These are phyloP conservation scores for Listrodromus nycthemerus DNA, from an alignment of 2,888 invertebrate species.

Conservation along the genomic window DNA sequence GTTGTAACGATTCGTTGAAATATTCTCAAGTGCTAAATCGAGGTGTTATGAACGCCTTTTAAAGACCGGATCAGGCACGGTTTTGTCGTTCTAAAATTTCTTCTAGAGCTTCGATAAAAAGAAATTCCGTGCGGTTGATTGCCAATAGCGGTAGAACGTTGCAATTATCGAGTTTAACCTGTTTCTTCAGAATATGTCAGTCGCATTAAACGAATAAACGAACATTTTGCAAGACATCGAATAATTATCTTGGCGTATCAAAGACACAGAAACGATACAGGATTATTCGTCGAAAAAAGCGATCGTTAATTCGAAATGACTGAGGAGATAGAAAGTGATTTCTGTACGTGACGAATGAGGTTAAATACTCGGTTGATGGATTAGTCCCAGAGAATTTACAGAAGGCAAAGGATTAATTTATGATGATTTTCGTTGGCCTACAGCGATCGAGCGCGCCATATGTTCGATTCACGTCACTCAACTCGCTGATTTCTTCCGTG, in stretches of 20 bases:
- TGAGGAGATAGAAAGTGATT: constrained; percentile 25
- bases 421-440: constrained; percentile 14
- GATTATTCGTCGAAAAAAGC: neutral
- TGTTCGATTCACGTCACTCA: constrained; percentile 19
- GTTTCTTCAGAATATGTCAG: neutral
- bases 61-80: neutral
- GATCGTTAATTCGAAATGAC: neutral
- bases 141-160: neutral
- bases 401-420: constrained; percentile 40
- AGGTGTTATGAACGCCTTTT: neutral
- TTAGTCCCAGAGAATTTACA: constrained; percentile 24
- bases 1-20: neutral
- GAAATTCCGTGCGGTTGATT: neutral
- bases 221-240: neutral
- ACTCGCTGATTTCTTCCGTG: neutral
- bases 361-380: constrained; percentile 39
- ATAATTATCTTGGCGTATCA: neutral
- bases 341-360: constrained; percentile 36
- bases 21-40: neutral
- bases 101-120: neutral
- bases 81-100: neutral
- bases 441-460: constrained; percentile 3
- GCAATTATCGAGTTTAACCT: neutral
- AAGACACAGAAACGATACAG: neutral
- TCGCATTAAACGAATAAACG: neutral